Base-by-base conservation (phyloP, 2,797 vertebrate genomes). In the Danio tinwini region DNA sequence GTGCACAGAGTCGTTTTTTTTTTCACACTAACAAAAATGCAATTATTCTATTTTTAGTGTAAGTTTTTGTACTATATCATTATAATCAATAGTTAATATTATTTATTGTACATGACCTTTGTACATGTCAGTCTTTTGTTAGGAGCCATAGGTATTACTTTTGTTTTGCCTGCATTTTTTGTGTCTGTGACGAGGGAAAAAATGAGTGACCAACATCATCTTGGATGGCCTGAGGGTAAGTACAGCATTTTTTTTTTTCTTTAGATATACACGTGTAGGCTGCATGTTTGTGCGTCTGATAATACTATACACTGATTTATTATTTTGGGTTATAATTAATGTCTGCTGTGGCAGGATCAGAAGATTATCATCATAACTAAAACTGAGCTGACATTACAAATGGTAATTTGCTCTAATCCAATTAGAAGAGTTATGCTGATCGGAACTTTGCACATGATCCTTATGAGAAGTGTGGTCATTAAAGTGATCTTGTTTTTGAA, bases 371-470 rank as follows among this genome's bases (percentile, higher is more conserved):
- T 40, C 40, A 56, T 82, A 50, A 68, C 67, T 74, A 81, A 88
- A 83, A 85, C 82, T 83, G 58, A 88, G 70, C 73, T 85, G 84
- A 83, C 75, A 74, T 80, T 58, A 76, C 74, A 84, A 83, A 86
- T 81, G 80, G 47, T 75, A 78, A 81, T 86, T 88, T 80, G 81
- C 61, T 59, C 47, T 82, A 80, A 88, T 87, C 86, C 61, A 86
- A 76, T 88, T 83, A 80, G 12, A 37, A 39, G 39, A 58, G 76
- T 74, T 86, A 69, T 70, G 76, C 65, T 14, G 67, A 73, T 64
- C 74, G 50, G 19, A 74, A 62, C 42, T 78, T 69, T 81, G 71
- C 29, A 29, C 29, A 29, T 29, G 29, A 29, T 29, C 29, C 68
- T 70, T 56, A 12, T 21, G 39, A 78, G 47, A 10, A 45, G 85